Base-by-base conservation (phyloP, 1,140 invertebrate species). In the Dryas iulia region DNA sequence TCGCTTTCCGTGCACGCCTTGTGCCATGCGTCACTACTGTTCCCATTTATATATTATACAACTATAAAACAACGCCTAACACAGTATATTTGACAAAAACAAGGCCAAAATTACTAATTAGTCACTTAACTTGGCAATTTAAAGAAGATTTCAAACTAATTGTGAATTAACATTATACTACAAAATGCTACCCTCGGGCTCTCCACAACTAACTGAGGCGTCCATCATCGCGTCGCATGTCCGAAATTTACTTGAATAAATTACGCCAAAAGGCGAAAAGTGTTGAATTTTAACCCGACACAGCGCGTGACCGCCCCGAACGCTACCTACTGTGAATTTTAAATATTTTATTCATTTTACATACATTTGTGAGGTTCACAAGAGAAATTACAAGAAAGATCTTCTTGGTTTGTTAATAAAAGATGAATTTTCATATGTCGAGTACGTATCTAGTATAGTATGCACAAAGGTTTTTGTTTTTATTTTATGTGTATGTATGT, bases 241-340 rank as follows among this genome's bases (percentile, higher is more conserved):
- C 78, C 79, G 63, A 84, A 84, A 82, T 84, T 79, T 77, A 83
- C 76, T 84, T 81, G 83, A 84, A 87, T 87, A 87, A 83, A 85
- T 87, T 85, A 85, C 65, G 68, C 21, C 67, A 61, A 81, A 79
- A 83, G 73, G 83, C 73, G 76, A 74, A 78, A 82, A 83, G 78
- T 82, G 81, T 80, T 85, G 81, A 84, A 85, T 87, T 85, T 87
- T 85, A 85, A 87, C 84, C 78, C 80, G 72, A 73, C 73, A 71
- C 75, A 54, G 80, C 71, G 76, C 84, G 84, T 86, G 82, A 79
- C 82, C 71, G 78, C 53, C 70, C 72, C 62, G 35, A 71, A 58
- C 39, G 58, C 63, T 25, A 63, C 61, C 61, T 64, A 58, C 57
- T 64, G 70, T 71, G 82, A 81, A 84, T 84, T 80, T 86, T 80